Conservation (phyloP, 2,888 invertebrate genomes). For the Anaspis maculata region DNA sequence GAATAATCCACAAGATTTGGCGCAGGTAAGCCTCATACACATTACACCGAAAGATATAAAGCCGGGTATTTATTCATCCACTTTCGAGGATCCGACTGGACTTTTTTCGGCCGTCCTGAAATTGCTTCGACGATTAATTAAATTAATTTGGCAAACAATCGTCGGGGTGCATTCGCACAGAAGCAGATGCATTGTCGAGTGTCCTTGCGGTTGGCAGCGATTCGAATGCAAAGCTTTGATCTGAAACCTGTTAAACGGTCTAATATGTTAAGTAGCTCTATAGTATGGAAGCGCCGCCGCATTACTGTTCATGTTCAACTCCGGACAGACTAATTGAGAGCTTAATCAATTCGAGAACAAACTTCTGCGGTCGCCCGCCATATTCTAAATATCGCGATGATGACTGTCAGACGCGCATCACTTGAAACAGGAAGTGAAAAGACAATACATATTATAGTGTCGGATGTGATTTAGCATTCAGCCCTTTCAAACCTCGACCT, state of each 20-base stretch:
- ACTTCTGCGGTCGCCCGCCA: conserved; percentile 2
- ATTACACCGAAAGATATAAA: too few species aligned
- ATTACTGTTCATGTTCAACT: conserved; percentile 6
- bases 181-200: conserved; percentile 19
- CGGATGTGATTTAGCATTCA: too few species aligned
- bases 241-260: conserved; percentile 23
- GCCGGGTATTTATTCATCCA: too few species aligned
- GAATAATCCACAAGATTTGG: too few species aligned
- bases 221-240: conserved; percentile 23
- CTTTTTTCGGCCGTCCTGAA: too few species aligned
- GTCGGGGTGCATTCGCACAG: conserved; percentile 15
- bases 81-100: too few species aligned
- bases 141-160: conserved; percentile 11
- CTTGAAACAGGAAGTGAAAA: too few species aligned
- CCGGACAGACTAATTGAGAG: conserved; percentile 7
- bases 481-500: too few species aligned
- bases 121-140: conserved; percentile 6
- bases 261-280: conserved; percentile 26
- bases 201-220: conserved; percentile 18
- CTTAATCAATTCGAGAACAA: conserved; percentile 7
- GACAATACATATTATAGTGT: too few species aligned
- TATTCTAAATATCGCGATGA: background rate
- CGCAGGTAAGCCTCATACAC: too few species aligned
- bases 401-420: too few species aligned
- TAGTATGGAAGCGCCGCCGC: conserved; percentile 6